Base-by-base conservation (phyloP, 2,113 vertebrate species). In the Phaethornis superciliosus region DNA sequence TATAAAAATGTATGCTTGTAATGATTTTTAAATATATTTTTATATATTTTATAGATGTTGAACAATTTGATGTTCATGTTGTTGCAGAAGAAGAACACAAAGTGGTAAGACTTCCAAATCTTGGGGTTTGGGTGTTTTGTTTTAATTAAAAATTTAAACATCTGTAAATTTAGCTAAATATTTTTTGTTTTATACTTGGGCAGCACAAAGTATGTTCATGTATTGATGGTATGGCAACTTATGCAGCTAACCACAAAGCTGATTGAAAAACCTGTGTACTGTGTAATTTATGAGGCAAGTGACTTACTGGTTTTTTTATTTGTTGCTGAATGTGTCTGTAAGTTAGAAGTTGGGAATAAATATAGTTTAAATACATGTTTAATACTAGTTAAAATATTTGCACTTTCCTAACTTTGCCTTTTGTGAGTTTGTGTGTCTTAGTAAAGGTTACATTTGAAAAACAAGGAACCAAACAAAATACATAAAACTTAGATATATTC, bases 1-100 rank as follows among this genome's bases (percentile, higher is more conserved):
- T 67, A 28, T 33, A 1, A 58, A 87, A 77, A 52, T 37, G 3
- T 42, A 28, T 72, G 11, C 17, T 76, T 79, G 4, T 67, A 76
- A 76, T 76, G 0, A 17, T 13, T 70, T 93, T 40, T 37, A 32
- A 6, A 22, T 59, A 1, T 80, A 40, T 40, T 40, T 40, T 40
- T 40, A 7, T 47, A 47, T 49, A 10, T 95, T 90, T 97, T 97
- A 55, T 96, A 99, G 99, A 99, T 98, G 97, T 99, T 88, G 99
- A 99, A 83, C 97, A 98, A 54, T 98, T 98, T 97, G 98, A 98
- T 62, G 97, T 99, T 87, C 94, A 40, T 42, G 96, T 99, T 89
- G 96, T 93, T 44, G 96, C 83, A 81, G 98, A 98, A 95, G 98
- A 99, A 68, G 99, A 98, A 59, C 98, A 98, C 51, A 97, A 95